Conservation (phyloP, 2,113 vertebrate genomes). For the Hydropotes inermis region DNA sequence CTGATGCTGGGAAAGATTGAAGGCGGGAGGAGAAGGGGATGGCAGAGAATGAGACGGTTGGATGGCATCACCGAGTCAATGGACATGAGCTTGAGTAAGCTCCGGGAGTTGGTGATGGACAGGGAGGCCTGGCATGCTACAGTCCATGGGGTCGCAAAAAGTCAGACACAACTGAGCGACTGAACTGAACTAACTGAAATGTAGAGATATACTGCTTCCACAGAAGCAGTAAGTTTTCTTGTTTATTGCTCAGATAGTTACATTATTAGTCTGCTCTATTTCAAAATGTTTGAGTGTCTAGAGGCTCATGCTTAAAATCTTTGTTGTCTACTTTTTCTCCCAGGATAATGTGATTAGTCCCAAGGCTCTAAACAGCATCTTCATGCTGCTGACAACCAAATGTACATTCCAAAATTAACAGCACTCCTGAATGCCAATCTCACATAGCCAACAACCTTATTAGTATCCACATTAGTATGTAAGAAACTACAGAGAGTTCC, state of each 20-base stretch:
- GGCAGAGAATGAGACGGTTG: background rate
- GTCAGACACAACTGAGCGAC: background rate
- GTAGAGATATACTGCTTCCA: background rate
- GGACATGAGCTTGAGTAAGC: background rate
- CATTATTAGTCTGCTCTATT: background rate
- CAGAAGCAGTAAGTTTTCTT: background rate
- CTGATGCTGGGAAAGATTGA: background rate
- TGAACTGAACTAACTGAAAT: background rate
- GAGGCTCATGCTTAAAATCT: background rate
- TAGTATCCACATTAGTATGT: background rate
- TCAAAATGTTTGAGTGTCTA: background rate
- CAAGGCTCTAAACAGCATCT: background rate
- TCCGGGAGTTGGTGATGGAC: background rate
- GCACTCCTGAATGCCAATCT: background rate
- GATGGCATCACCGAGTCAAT: background rate
- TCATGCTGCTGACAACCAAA: background rate
- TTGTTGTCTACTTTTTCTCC: background rate
- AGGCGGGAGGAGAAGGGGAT: background rate
- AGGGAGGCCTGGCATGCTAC: background rate
- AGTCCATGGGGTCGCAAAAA: background rate
- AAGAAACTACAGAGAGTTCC: background rate
- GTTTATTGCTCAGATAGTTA: background rate
- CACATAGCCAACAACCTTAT: background rate
- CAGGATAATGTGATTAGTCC: background rate
- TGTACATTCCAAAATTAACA: background rate